phyloP scores from a whole-genome alignment of 2,797 vertebrate genomes.

The Sebastes elongatus region DNA sequence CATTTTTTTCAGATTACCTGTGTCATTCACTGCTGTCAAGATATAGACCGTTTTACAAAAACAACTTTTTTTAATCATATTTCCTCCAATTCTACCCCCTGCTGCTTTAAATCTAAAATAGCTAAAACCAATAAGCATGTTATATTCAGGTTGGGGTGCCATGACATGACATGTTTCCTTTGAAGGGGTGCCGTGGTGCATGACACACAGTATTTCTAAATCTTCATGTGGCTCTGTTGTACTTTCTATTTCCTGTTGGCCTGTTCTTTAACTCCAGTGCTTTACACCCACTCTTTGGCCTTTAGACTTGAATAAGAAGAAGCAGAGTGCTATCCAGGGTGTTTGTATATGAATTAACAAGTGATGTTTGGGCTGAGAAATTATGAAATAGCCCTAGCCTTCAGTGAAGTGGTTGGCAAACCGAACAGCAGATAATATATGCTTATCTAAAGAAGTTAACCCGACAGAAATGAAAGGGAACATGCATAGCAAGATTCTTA shows the following conservation, averaged over 20 bases:
- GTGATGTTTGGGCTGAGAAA: neutral
- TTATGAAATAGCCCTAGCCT: neutral
- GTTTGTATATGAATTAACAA: neutral
- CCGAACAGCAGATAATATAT: neutral
- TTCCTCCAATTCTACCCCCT: too few relatives aligned
- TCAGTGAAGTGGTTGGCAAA: neutral
- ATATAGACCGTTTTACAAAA: too few relatives aligned
- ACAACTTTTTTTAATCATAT: too few relatives aligned
- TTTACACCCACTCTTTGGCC: neutral
- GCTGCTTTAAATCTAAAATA: too few relatives aligned
- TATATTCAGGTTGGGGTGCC: neutral
- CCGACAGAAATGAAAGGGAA: neutral
- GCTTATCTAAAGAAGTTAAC: neutral
- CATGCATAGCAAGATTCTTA: neutral
- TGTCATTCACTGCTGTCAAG: too few relatives aligned
- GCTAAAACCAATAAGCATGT: neutral
- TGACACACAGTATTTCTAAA: neutral
- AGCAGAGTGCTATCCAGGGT: neutral
- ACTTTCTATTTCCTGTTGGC: neutral
- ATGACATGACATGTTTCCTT: neutral
- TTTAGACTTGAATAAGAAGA: neutral
- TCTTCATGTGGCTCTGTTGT: neutral
- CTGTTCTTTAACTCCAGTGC: neutral
- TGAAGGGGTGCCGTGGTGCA: neutral
- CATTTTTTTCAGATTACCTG: too few relatives aligned